Evolutionary conservation across 2,888 invertebrate species (phyloP), one percentile per base, ranked within the genome.

Genomic region (Sphaeridia pumilis): DNA sequence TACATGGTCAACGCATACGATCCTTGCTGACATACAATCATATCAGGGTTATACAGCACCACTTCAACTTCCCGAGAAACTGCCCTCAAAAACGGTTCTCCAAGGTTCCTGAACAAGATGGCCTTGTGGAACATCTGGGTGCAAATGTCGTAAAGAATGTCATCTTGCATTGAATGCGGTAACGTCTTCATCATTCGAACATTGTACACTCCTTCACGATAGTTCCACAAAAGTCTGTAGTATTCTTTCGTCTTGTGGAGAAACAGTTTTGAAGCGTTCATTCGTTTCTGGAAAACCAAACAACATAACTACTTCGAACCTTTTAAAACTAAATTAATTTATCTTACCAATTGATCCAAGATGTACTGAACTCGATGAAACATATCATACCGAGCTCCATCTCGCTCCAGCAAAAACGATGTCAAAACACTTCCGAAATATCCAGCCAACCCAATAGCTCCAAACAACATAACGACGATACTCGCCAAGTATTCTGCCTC

Each of bases 121-220:
- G 60, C 61, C 35, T 64, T 64, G 49, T 61, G 57, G 51, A 64
- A 64, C 60, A 64, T 60, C 46, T 60, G 58, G 22, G 58, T 48
- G 44, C 63, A 61, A 47, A 61, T 61, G 49, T 63, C 61, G 25
- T 47, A 55, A 2, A 47, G 25, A 3, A 55, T 47, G 31, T 59
- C 63, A 41, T 59, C 60, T 17, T 61, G 57, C 44, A 63, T 59
- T 0, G 58, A 49, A n/a, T 35, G 48, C 0, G 60, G 58, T 1
- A 63, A 26, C 12, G 43, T 36, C 35, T 50, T 17, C 25, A 57
- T 47, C n/a, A 55, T 28, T 14, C 55, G 54, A 2, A 61, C 60
- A 10, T 59, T 55, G 28, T 56, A 60, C 1, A 63, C 63, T 1
- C 64, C 64, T 34, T 58, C 58, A 1, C 63, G 60, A 25, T 59